phyloP scores from a whole-genome alignment of 64 coral and sea anemone species.

The Actinia tenebrosa region DNA sequence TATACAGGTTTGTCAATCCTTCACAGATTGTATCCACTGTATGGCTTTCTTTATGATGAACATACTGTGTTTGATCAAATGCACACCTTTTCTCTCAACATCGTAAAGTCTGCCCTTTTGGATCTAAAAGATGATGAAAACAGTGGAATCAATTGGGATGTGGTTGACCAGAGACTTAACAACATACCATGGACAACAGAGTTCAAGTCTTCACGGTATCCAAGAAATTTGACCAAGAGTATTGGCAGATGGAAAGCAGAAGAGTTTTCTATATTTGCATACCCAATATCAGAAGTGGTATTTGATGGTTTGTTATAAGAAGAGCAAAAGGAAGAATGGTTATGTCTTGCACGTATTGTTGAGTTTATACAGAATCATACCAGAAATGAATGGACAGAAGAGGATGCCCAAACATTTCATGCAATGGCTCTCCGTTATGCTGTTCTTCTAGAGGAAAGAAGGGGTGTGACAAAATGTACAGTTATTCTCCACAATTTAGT shows the following conservation, averaged over 20 bases:
- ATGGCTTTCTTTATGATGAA: conserved; percentile 39
- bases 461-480: conserved; percentile 26
- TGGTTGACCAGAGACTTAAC: conserved; percentile 19
- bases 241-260: conserved; percentile 47
- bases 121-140: conserved; percentile 14
- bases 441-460: conserved; percentile 48
- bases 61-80: conserved; percentile 38
- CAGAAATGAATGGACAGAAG: conserved; percentile 61
- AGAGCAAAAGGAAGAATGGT: conserved; percentile 27
- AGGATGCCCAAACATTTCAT: conserved; percentile 56
- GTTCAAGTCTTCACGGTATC: conserved; percentile 38
- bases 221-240: conserved; percentile 33
- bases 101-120: conserved; percentile 38
- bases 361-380: conserved; percentile 63
- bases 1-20: conserved; percentile 46
- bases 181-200: conserved; percentile 40
- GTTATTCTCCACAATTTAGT: conserved; percentile 45
- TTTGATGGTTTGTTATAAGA: conserved; percentile 28
- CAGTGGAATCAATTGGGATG: conserved; percentile 25
- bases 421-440: conserved; percentile 53
- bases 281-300: conserved; percentile 38
- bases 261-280: conserved; percentile 49
- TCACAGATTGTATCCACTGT: conserved; percentile 28
- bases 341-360: conserved; percentile 13
- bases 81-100: conserved; percentile 42